Evolutionary conservation across 64 coral and sea anemone genomes (phyloP), one percentile per base, ranked within the genome.

Genomic region (Stylophora pistillata): DNA sequence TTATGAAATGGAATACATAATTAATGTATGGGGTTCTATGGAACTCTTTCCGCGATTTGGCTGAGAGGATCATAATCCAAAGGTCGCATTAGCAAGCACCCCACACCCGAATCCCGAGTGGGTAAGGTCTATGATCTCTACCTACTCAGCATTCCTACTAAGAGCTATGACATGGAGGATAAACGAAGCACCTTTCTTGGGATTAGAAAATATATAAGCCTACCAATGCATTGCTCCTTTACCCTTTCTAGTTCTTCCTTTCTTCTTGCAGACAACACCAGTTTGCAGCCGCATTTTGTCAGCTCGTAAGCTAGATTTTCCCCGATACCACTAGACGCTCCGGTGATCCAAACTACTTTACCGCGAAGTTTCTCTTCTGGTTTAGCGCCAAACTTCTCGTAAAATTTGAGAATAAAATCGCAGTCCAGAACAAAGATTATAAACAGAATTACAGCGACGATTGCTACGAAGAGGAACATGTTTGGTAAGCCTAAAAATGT

Each of bases 211-310:
- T 18, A 21, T 73, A 9, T 21, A 55, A 69, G 34, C 89, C 88
- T 73, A 95, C 94, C 90, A 71, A 76, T 73, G 77, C 94, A 95
- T 77, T 82, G 18, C 53, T 59, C 76, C 17, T 95, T 95, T 0
- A 95, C 94, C 85, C 89, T 95, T 72, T 95, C 94, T 9, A 95
- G 56, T 91, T 95, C 94, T 26, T 91, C 88, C 58, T 74, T 95
- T 65, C 94, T 87, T 73, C 94, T 87, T 23, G 94, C 89, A 55
- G 94, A 95, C 1, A 95, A 33, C 11, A 77, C 89, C 16, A 95
- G 71, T 82, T 95, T 88, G 41, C 94, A 91, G 15, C 89, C 94
- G 60, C 88, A 95, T 73, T 82, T 87, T 2, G 78, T 89, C 74
- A 95, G 89, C 57, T 95, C 85, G 30, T 81, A 91, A 15, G 94